Percentiles rank a stretch among this genome's conserved stretches.
phyloP scores from a whole-genome alignment of 2,888 invertebrate genomes.

The Rhingia campestris region DNA sequence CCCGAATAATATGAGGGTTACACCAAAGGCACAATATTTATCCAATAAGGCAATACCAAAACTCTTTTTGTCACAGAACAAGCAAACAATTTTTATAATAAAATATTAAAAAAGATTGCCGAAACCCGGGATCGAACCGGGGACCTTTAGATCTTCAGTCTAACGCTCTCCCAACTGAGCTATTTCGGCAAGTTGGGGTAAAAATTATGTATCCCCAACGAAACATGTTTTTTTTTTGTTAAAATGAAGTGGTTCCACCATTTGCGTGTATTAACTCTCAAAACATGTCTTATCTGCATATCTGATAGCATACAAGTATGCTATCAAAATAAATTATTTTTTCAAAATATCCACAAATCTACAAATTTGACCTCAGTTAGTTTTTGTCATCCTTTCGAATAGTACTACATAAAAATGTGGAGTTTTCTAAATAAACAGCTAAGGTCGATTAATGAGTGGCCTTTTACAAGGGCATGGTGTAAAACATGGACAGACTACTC shows the following conservation, averaged over 20 bases:
- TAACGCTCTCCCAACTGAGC: constrained; percentile 85
- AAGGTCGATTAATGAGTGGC: not conserved
- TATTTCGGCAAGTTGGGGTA: constrained; percentile 84
- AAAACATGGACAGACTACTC: constrained; percentile 80
- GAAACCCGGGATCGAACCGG: constrained; percentile 74
- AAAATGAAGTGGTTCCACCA: not conserved
- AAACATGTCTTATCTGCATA: no score
- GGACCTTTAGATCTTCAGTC: constrained; percentile 74
- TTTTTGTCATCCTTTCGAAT: no score
- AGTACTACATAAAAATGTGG: not conserved
- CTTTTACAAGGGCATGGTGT: constrained; percentile 1
- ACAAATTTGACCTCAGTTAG: no score
- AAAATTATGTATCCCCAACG: not conserved
- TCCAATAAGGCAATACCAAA: no score
- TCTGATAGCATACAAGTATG: no score
- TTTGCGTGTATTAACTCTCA: not conserved
- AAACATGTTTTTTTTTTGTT: not conserved
- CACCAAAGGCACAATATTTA: no score
- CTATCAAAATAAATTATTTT: no score
- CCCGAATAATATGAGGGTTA: no score
- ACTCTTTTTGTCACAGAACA: no score
- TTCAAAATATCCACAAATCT: no score
- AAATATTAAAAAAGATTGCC: constrained; percentile 36
- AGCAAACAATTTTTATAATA: not conserved
- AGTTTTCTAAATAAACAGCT: no score